Conservation (phyloP, 2,888 invertebrate genomes). For the Plutella xylostella region DNA sequence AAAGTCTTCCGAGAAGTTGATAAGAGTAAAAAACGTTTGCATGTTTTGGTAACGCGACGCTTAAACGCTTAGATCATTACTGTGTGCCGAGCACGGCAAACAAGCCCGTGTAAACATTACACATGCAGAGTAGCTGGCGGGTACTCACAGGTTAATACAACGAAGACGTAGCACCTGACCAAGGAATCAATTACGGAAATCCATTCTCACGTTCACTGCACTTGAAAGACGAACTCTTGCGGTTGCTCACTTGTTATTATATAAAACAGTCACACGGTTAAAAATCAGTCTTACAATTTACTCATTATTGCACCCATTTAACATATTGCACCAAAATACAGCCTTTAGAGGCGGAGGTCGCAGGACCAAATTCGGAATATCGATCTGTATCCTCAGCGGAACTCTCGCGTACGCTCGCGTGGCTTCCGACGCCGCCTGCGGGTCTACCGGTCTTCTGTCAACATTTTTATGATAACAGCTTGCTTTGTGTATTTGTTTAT, state of each 20-base stretch:
- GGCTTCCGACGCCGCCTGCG: too few relatives aligned
- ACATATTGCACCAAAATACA: slow-evolving; percentile 52
- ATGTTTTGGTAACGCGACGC: neutral
- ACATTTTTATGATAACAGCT: slow-evolving; percentile 12
- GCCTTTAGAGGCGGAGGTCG: slow-evolving; percentile 34
- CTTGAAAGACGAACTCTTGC: slow-evolving; percentile 34
- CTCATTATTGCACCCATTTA: slow-evolving; percentile 34
- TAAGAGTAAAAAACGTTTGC: too few relatives aligned
- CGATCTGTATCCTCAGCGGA: slow-evolving; percentile 37
- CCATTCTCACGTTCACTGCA: slow-evolving; percentile 51
- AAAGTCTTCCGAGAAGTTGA: neutral
- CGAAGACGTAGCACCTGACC: slow-evolving; percentile 33
- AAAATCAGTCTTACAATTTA: slow-evolving; percentile 20
- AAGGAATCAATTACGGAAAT: slow-evolving; percentile 44
- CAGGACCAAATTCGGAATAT: slow-evolving; percentile 47
- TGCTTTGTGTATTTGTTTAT: slow-evolving; percentile 31
- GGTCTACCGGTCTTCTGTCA: too few relatives aligned
- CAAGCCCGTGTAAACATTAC: neutral
- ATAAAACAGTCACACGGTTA: neutral
- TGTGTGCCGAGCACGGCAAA: slow-evolving; percentile 1
- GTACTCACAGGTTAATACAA: slow-evolving; percentile 32
- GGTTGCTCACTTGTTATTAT: slow-evolving; percentile 18
- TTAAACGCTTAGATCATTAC: slow-evolving; percentile 2
- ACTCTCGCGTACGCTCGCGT: too few relatives aligned
- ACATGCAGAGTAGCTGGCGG: neutral